Evolutionary conservation across 2,797 vertebrate genomes (phyloP), one percentile per base, ranked within the genome.

Genomic region (Enteromius mattozi): DNA sequence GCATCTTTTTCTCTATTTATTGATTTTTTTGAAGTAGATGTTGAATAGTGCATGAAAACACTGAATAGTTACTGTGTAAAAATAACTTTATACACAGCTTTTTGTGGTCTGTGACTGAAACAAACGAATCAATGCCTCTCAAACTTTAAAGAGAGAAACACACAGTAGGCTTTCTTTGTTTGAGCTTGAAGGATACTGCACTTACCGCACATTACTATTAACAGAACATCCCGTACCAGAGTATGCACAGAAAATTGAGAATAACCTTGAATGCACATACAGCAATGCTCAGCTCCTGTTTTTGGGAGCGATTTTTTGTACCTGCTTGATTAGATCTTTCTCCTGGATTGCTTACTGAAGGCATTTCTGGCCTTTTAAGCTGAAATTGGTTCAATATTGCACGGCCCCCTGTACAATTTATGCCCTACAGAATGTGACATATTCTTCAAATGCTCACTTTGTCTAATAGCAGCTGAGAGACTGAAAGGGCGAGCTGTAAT

Each of bases 401-500:
- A 14, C 17, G 24, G 27, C 71, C 42, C n/a, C 37, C 47, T 61
- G 12, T 81, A 63, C 51, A 40, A 27, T 65, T 54, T 49, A 66
- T 54, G 45, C 59, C 71, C 59, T 82, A 49, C 16, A 51, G 65
- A 68, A 49, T 81, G 24, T 35, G 75, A 49, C 49, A 13, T 6
- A 40, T 35, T 61, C 37, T 33, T 61, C 66, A 69, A 45, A 35
- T 4, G 9, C 76, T 79, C 40, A 59, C 65, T 35, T 78, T 70
- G 49, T 78, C 47, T 84, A 69, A 70, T 61, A 61, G 78, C 30
- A 68, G 27, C 21, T 85, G 75, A 40, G 49, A 49, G 65, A 78
- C 59, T 63, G 61, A 78, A 45, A 72, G 45, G 42, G 51, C n/a
- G 12, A 74, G 83, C 77, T 80, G 78, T 74, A 75, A 80, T 85